These are phyloP conservation scores for Drosophila ustulata DNA, from an alignment of 2,888 invertebrate genomes.

Conservation along the genomic window DNA sequence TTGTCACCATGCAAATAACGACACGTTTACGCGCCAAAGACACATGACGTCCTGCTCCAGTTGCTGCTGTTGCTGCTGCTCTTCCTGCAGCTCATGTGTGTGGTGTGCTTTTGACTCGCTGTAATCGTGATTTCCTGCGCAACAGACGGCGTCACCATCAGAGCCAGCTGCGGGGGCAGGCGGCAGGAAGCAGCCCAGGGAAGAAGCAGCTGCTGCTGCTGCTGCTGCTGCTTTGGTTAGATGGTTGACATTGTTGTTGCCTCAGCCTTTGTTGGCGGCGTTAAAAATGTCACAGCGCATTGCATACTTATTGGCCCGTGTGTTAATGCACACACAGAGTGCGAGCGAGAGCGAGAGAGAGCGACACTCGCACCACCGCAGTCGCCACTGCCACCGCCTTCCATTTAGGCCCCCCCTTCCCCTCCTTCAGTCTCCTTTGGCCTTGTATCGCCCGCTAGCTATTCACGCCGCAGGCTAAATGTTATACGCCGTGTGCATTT, in stretches of 20 bases:
- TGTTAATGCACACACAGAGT: conserved; percentile 65
- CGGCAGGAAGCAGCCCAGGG: neutral
- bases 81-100: conserved; percentile 26
- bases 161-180: neutral
- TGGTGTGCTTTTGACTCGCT: conserved; percentile 61
- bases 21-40: conserved; percentile 60
- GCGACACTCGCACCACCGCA: conserved; percentile 2
- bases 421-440: neutral
- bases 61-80: conserved; percentile 8
- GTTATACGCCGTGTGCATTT: conserved; percentile 74
- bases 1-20: conserved; percentile 72
- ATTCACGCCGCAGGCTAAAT: conserved; percentile 68
- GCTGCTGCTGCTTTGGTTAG: conserved; percentile 48
- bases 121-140: conserved; percentile 79
- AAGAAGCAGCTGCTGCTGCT: conserved; percentile 35
- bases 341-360: neutral
- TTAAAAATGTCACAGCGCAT: conserved; percentile 81
- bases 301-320: conserved; percentile 81
- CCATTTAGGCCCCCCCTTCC: neutral
- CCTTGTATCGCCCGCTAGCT: conserved; percentile 36
- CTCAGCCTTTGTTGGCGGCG: conserved; percentile 68
- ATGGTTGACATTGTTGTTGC: conserved; percentile 46
- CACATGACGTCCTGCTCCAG: conserved; percentile 30
- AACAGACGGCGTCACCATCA: conserved; percentile 60
- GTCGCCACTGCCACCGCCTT: conserved; percentile 6